Evolutionary conservation across 2,113 vertebrate genomes (phyloP).

Genomic region (Mastomys coucha): DNA sequence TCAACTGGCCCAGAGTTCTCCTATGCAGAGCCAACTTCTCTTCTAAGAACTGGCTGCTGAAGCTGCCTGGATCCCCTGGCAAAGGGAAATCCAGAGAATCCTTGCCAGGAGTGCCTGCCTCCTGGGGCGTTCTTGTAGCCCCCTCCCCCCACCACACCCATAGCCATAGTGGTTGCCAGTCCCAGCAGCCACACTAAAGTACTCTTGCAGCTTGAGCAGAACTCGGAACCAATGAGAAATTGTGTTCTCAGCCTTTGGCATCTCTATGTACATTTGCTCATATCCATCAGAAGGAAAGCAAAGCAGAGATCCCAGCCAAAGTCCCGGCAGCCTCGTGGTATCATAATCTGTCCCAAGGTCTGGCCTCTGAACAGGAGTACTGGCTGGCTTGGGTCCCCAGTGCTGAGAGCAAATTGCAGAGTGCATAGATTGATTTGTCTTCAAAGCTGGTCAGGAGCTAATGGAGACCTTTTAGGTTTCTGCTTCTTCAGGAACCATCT

Average conservation of each 20-base stretch:
- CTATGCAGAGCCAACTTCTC: background rate
- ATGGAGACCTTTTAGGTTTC: slow-evolving; percentile 95
- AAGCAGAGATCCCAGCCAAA: background rate
- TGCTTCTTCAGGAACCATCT: slow-evolving; percentile 99
- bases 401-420: slow-evolving; percentile 95
- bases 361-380: slow-evolving; percentile 95
- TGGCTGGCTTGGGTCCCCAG: slow-evolving; percentile 90
- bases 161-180: background rate
- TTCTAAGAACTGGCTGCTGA: too few relatives aligned
- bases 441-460: slow-evolving; percentile 95
- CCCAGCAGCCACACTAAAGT: background rate
- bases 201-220: background rate
- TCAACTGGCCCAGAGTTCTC: background rate
- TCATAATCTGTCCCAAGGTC: slow-evolving; percentile 85
- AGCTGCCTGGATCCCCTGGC: background rate
- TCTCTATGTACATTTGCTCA: background rate
- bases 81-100: background rate
- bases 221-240: background rate
- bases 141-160: background rate
- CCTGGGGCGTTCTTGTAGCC: background rate
- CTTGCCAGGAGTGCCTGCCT: background rate
- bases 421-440: slow-evolving; percentile 96
- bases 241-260: background rate
- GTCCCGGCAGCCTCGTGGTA: too few relatives aligned
- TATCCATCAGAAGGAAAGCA: background rate